These are phyloP conservation scores for Oncorhynchus mykiss DNA, from an alignment of 2,113 vertebrate species.

Conservation along the genomic window DNA sequence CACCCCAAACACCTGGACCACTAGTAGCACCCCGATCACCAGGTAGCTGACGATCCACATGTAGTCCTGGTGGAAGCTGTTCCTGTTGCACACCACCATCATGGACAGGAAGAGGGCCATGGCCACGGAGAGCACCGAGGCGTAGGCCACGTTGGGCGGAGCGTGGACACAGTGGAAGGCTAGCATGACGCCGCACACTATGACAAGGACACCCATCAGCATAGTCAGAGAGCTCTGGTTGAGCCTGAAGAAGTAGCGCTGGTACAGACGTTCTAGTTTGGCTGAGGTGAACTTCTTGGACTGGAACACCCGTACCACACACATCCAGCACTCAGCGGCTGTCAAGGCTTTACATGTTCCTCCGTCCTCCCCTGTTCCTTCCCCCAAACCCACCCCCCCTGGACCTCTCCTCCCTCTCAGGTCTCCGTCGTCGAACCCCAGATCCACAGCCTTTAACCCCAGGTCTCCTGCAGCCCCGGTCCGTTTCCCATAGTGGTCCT, in stretches of 20 bases:
- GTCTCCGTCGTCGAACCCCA: slow-evolving; percentile 85
- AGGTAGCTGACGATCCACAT: slow-evolving; percentile 97
- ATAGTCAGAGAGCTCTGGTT: slow-evolving; percentile 97
- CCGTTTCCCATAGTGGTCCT: slow-evolving; percentile 88
- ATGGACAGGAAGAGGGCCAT: slow-evolving; percentile 84
- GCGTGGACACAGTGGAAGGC: slow-evolving; percentile 83
- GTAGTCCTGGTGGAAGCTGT: slow-evolving; percentile 93
- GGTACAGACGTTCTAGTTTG: slow-evolving; percentile 95
- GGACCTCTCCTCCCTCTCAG: slow-evolving; percentile 56
- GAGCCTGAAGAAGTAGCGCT: slow-evolving; percentile 97
- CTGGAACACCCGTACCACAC: slow-evolving; percentile 82
- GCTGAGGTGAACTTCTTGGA: slow-evolving; percentile 92
- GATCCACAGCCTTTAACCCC: slow-evolving; percentile 80
- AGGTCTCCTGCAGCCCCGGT: slow-evolving; percentile 65
- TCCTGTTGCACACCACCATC: slow-evolving; percentile 92
- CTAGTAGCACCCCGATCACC: slow-evolving; percentile 85
- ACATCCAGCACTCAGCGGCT: slow-evolving; percentile 74
- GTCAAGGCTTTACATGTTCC: slow-evolving; percentile 49
- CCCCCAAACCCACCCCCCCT: slow-evolving; percentile 50
- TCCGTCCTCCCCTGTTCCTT: slow-evolving; percentile 23
- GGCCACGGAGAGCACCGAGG: slow-evolving; percentile 79
- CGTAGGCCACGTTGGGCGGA: slow-evolving; percentile 63
- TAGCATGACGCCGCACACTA: slow-evolving; percentile 87
- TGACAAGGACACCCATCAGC: slow-evolving; percentile 91
- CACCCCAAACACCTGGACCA: slow-evolving; percentile 83